phyloP scores from a whole-genome alignment of 2,797 vertebrate species.

The Mus minutoides region DNA sequence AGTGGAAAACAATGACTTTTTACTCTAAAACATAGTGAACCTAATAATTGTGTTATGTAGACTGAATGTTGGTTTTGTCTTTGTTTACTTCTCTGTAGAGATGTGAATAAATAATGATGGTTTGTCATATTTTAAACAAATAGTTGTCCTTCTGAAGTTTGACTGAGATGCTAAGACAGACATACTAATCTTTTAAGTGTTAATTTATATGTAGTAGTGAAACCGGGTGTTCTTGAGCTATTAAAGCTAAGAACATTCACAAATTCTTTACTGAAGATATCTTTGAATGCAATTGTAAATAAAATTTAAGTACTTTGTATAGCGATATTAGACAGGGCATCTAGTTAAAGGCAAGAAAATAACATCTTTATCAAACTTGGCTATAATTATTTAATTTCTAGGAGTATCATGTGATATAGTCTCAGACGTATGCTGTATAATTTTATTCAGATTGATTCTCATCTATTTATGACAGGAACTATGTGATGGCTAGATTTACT shows the following conservation, averaged over 20 bases:
- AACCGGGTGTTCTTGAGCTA: not conserved
- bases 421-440: not conserved
- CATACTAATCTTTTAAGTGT: not conserved
- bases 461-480: not conserved
- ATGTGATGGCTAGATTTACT: not conserved
- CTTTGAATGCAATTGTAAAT: not conserved
- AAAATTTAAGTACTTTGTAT: not conserved
- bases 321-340: not conserved
- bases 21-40: not conserved
- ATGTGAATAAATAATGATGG: not conserved
- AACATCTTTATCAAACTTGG: not conserved
- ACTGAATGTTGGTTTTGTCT: not conserved
- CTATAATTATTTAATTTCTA: not conserved
- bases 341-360: not conserved
- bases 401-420: not conserved
- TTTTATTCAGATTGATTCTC: not conserved
- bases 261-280: not conserved
- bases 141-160: not conserved
- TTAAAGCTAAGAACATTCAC: not conserved
- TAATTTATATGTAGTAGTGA: not conserved
- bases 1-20: not conserved
- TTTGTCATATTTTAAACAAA: not conserved
- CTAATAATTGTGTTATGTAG: not conserved
- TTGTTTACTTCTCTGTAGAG: not conserved
- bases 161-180: not conserved